Evolutionary conservation across 2,113 vertebrate species (phyloP), one percentile per base, ranked within the genome.

Genomic region (Henicopernis longicauda): DNA sequence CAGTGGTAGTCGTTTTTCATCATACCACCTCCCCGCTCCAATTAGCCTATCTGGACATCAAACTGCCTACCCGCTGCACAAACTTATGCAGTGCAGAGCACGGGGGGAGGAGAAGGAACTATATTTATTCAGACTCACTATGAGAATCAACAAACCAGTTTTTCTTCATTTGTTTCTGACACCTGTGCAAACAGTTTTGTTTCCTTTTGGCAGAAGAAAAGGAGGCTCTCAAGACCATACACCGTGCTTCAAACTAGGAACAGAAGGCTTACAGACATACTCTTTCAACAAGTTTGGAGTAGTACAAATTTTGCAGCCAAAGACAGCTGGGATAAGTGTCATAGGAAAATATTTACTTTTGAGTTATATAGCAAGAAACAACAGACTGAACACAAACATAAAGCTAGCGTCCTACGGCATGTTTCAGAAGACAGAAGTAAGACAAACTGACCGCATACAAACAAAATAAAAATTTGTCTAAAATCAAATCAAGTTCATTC

Each of bases 71-170:
- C 20, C 69, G 45, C 6, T 0, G 47, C 31, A 42, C 34, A 61
- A 67, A 88, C 55, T n/a, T 8, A 70, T 31, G 29, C 31, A 15
- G 52, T 11, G 16, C 72, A 81, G 50, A 80, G 50, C 18, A 47
- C 2, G 1, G 8, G 7, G 13, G 45, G 38, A 88, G 71, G 47
- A 93, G 66, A 50, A 90, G 40, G 61, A 86, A 71, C 38, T 52
- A 6, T 14, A 90, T 89, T 95, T 77, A 86, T 81, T 89, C 90
- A 86, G 54, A 89, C 87, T 85, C 77, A 44, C 69, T 76, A n/a
- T 2, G 27, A n/a, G 67, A 90, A 97, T 82, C 92, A 96, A 96
- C 77, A 97, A 97, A 97, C 95, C 91, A 95, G 94, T 94, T 97
- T 96, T 95, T 97, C 92, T 81, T 92, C 88, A 72, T 90, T 89